Conservation (phyloP, 2,113 vertebrate species). For the Tinamus guttatus region DNA sequence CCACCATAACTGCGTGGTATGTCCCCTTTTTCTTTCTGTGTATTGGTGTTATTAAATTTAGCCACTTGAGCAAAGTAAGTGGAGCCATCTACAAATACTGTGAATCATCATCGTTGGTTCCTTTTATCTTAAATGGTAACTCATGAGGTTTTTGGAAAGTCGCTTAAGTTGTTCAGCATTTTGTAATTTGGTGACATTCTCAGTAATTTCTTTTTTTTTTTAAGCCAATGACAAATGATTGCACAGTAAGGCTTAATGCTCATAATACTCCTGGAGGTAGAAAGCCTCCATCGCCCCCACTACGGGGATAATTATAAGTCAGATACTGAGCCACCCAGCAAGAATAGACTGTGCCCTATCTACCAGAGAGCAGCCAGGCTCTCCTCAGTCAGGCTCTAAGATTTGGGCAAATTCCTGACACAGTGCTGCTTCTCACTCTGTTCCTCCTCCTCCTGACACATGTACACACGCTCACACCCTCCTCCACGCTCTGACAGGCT, state of each 20-base stretch:
- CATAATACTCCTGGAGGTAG: neutral
- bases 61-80: neutral
- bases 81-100: neutral
- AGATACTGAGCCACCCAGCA: neutral
- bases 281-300: neutral
- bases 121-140: constrained; percentile 18
- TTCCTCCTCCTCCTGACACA: neutral
- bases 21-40: neutral
- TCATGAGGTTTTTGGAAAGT: neutral
- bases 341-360: neutral
- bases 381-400: neutral
- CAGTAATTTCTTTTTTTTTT: neutral
- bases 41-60: neutral
- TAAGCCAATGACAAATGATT: neutral
- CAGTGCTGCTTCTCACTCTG: neutral
- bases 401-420: neutral
- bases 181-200: neutral
- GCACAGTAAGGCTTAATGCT: neutral
- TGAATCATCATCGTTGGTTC: neutral
- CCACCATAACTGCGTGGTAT: neutral
- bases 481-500: constrained; percentile 24
- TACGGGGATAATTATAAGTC: neutral
- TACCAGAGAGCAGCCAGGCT: neutral
- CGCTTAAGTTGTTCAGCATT: neutral
- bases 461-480: neutral